Evolutionary conservation across 2,888 invertebrate species (phyloP).

Genomic region (Heliconius charithonia): DNA sequence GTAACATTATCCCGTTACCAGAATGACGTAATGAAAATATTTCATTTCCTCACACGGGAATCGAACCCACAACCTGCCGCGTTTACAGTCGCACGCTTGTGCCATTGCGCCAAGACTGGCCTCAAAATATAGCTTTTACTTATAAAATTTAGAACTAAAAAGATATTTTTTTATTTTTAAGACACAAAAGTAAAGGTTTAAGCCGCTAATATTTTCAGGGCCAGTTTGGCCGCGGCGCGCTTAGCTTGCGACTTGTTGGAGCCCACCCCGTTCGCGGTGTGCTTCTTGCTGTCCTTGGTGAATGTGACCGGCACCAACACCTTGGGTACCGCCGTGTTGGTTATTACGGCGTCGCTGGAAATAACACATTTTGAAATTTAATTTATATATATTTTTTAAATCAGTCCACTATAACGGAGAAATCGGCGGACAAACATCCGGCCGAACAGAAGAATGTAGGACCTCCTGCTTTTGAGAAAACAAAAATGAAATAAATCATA

Average conservation of each 20-base stretch:
- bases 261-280: conserved; percentile 88
- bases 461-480: no score
- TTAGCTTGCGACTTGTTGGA: conserved; percentile 88
- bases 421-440: neutral
- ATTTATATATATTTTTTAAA: neutral
- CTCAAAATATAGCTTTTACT: no score
- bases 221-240: conserved; percentile 91
- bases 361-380: neutral
- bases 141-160: no score
- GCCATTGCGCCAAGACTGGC: neutral
- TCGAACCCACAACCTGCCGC: neutral
- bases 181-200: neutral
- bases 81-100: neutral
- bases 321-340: conserved; percentile 59
- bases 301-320: conserved; percentile 86
- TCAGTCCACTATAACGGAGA: neutral
- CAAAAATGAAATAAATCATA: no score
- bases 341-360: conserved; percentile 57
- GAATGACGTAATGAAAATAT: neutral
- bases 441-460: neutral
- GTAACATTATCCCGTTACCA: no score
- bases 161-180: no score
- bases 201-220: conserved; percentile 81
- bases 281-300: conserved; percentile 82
- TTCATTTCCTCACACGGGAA: neutral